phyloP scores from a whole-genome alignment of 2,113 vertebrate species.

The Picathartes gymnocephalus region DNA sequence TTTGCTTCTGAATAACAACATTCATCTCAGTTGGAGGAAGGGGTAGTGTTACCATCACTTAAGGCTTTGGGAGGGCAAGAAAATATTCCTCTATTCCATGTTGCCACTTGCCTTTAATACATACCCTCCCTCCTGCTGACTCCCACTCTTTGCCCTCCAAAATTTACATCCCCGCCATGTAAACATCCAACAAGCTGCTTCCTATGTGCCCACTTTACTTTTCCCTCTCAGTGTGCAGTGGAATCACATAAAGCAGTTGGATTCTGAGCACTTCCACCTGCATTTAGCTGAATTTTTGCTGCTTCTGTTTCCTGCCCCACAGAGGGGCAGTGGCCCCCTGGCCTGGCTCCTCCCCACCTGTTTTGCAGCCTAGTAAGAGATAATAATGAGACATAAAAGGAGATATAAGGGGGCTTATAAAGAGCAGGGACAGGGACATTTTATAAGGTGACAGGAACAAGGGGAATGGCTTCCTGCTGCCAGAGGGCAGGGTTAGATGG shows the following conservation, averaged over 20 bases:
- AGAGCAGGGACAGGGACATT: neutral
- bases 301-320: neutral
- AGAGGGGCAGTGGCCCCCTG: neutral
- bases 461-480: neutral
- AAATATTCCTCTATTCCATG: neutral
- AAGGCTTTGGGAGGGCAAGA: neutral
- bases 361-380: neutral
- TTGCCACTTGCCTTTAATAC: neutral
- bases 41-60: neutral
- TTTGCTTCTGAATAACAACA: neutral
- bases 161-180: neutral
- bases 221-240: accelerated
- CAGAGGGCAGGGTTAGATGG: neutral
- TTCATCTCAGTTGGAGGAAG: neutral
- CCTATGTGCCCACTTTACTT: neutral
- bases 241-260: accelerated
- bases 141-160: neutral
- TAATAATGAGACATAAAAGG: neutral
- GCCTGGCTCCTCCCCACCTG: neutral
- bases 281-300: neutral
- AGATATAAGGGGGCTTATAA: neutral
- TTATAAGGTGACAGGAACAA: neutral
- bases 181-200: neutral
- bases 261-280: neutral
- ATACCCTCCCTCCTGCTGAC: neutral